Evolutionary conservation across 2,888 invertebrate species (phyloP), one percentile per base, ranked within the genome.

Genomic region (Sepioteuthis lessoniana): DNA sequence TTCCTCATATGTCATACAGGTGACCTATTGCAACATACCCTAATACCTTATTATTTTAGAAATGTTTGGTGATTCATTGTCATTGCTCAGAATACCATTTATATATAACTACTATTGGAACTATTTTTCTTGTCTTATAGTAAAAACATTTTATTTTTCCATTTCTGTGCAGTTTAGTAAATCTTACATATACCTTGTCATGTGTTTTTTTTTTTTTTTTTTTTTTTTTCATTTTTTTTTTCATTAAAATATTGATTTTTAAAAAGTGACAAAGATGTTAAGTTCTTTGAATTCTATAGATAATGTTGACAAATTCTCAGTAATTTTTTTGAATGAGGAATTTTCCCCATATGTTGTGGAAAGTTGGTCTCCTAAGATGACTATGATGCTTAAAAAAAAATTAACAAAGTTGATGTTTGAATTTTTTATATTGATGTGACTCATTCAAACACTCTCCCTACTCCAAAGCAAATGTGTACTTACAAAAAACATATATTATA

Each of bases 71-170:
- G 76, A n/a, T 76, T 76, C n/a, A 76, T 76, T 76, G 76, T 76
- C 76, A 76, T 76, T 76, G n/a, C 76, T 35, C 76, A 76, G 76
- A 76, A 76, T 76, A 19, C n/a, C n/a, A 76, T 76, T n/a, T 10
- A 76, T 76, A 76, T 76, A 76, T n/a, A 76, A 76, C n/a, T 76
- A n/a, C 31, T 76, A 76, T 76, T n/a, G 76, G n/a, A 76, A 76
- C 35, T 76, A n/a, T 76, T 76, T 76, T 60, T 60, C 31, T 60
- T 76, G n/a, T 76, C 35, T 76, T 76, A n/a, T 76, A n/a, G n/a
- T 76, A n/a, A 76, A 76, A 76, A 35, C 35, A 35, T 76, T 76
- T 76, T 76, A 76, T 76, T 76, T 76, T 76, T 76, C 76, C 76
- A 76, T 76, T 76, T n/a, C n/a, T 13, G n/a, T 76, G 76, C 31